phyloP scores from a whole-genome alignment of 2,113 vertebrate species.

The Gopherus evgoodei region DNA sequence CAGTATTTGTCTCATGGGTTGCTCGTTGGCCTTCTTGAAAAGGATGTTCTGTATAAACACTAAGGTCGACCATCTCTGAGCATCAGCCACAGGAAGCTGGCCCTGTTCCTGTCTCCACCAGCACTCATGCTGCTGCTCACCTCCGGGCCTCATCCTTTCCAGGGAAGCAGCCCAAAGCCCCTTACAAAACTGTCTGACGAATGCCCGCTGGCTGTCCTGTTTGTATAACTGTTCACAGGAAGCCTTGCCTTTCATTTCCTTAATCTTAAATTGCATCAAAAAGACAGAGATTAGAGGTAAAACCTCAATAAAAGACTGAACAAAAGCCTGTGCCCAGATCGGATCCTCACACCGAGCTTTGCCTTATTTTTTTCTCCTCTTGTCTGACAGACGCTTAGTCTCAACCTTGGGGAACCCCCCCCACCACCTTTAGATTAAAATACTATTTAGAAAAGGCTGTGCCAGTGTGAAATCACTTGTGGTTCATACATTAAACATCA shows the following conservation, averaged over 20 bases:
- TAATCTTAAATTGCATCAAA: conserved; percentile 87
- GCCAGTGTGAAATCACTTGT: conserved; percentile 82
- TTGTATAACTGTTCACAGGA: conserved; percentile 72
- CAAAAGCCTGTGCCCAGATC: conserved; percentile 79
- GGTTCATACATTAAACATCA: conserved; percentile 87
- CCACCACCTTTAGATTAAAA: conserved; percentile 79
- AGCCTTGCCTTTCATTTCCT: conserved; percentile 82
- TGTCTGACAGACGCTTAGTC: conserved; percentile 74
- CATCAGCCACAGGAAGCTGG: background rate
- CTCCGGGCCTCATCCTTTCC: background rate
- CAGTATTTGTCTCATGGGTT: too few relatives aligned
- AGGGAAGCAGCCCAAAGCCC: conserved; percentile 66
- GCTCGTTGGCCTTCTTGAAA: too few relatives aligned
- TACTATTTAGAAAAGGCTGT: conserved; percentile 82
- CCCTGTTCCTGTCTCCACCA: background rate
- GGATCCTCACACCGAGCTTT: conserved; percentile 75
- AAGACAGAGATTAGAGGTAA: conserved; percentile 86
- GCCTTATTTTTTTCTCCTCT: conserved; percentile 65
- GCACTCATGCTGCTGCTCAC: fast-evolving
- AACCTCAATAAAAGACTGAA: conserved; percentile 81
- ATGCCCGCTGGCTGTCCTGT: conserved; percentile 74
- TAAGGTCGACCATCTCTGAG: background rate
- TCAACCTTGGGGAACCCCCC: conserved; percentile 56
- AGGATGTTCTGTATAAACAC: background rate
- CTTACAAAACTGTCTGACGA: conserved; percentile 65